A percentile compares a stretch with the other conserved stretches of the same genome.
These are phyloP conservation scores for Tinea semifulvella DNA, from an alignment of 2,888 invertebrate genomes.

Conservation along the genomic window DNA sequence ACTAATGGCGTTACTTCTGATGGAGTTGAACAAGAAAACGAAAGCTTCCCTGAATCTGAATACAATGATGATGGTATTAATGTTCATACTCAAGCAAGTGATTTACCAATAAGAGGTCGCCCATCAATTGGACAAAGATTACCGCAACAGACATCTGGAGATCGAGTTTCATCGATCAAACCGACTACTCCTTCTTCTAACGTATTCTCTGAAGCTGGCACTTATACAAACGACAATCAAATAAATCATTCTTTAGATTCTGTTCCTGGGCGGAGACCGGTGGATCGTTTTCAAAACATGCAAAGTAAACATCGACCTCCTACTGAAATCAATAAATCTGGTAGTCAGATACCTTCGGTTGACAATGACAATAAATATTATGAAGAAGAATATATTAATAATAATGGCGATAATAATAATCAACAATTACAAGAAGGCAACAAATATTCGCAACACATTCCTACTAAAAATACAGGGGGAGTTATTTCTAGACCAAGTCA, in stretches of 20 bases:
- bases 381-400: neutral
- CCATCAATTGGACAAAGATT: neutral
- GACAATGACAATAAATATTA: neutral
- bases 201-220: neutral
- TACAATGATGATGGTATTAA: neutral
- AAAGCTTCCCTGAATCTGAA: neutral
- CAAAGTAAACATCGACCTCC: neutral
- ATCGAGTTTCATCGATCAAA: neutral
- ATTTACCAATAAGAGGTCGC: neutral
- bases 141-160: neutral
- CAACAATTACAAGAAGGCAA: neutral
- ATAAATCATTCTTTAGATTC: neutral
- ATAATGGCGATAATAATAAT: neutral
- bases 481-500: neutral
- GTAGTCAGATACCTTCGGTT: neutral
- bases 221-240: neutral
- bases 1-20: too few species aligned
- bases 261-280: neutral
- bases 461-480: neutral
- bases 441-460: neutral
- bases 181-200: neutral
- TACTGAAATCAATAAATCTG: neutral
- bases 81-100: neutral
- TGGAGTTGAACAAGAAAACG: neutral
- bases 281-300: neutral